Base-by-base conservation (phyloP, 2,113 vertebrate species). In the Eidolon helvum region DNA sequence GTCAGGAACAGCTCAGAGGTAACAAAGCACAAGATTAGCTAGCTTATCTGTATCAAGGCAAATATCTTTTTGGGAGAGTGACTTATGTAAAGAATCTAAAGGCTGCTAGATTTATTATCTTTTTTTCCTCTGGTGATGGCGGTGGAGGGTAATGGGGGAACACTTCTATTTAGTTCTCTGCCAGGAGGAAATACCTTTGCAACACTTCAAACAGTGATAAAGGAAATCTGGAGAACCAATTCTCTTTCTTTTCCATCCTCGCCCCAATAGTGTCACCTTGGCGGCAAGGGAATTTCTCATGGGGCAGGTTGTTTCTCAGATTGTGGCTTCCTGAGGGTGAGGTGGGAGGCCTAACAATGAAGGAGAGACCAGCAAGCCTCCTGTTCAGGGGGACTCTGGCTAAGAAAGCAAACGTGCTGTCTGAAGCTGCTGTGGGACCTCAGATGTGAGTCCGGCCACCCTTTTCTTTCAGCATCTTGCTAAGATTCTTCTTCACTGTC, bases 1-100 rank as follows among this genome's bases (percentile, higher is more conserved):
- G 92, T 92, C 85, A 92, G 66, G 43, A 93, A 91, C 26, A 72
- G 53, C 72, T 93, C 66, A 80, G 78, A 72, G 45, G 43, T 83
- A 92, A 83, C 50, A 85, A 79, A 71, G 94, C 16, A 48, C 53
- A 50, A 45, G 57, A 48, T 90, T 69, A 68, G 38, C 71, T 75
- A 63, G 88, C 35, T 84, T 87, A 68, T 85, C 75, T 48, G 30
- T 65, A 35, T 68, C 50, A 53, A 59, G 75, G 57, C 72, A 35
- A 75, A 8, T 72, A 33, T 74, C 86, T 93, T 86, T 48, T 71
- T 30, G 40, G 80, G 63, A 90, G 40, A 90, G n/a, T 33, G 61
- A 75, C 19, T 87, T 68, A 59, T 63, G 57, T 68, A 59, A 68
- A 50, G 45, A 55, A 16, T 78, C 10, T 78, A 50, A 43, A 87